Base-by-base conservation (phyloP, 2,113 vertebrate genomes). In the Phainopepla nitens region DNA sequence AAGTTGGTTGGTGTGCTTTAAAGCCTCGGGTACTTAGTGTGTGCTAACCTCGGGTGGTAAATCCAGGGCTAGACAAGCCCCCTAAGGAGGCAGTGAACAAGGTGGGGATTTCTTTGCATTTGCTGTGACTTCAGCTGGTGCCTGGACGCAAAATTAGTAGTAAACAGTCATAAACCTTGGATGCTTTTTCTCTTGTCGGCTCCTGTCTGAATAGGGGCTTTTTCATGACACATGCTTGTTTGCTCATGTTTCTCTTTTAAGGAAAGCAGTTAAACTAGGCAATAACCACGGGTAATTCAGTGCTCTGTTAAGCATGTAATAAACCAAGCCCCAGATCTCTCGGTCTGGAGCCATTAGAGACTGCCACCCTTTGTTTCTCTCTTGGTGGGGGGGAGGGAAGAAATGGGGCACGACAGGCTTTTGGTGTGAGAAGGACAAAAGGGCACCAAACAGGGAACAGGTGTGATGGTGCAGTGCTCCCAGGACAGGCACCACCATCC, bases 231-330 rank as follows among this genome's bases (percentile, higher is more conserved):
- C 90, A 42, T 58, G 33, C 71, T 92, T 95, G 85, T 96, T 96
- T 93, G 82, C 93, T 96, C 82, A 70, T 95, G 89, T 93, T 96
- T 96, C 87, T 96, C 82, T 88, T 95, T 65, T 72, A 94, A 94
- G 79, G 85, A 85, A 90, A 88, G 94, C 90, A 77, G 88, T 97
- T 95, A 94, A 90, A 85, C 57, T 18, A n/a, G 78, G 88, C 94
- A 92, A 76, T 95, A 94, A 95, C 90, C 70, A 91, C 70, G 75
- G 69, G 75, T 72, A 95, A 97, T 97, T 97, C 95, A 93, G 78
- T 69, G 96, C 96, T 96, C 79, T 35, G 58, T 85, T 97, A 88
- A 96, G 96, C 87, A 14, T 85, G 89, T 96, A 94, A 96, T 96
- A 96, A 97, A 96, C 49, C 73, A 84, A 89, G 90, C 77, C 65